Base-by-base conservation (phyloP, 2,797 vertebrate species). In the Limosa lapponica region DNA sequence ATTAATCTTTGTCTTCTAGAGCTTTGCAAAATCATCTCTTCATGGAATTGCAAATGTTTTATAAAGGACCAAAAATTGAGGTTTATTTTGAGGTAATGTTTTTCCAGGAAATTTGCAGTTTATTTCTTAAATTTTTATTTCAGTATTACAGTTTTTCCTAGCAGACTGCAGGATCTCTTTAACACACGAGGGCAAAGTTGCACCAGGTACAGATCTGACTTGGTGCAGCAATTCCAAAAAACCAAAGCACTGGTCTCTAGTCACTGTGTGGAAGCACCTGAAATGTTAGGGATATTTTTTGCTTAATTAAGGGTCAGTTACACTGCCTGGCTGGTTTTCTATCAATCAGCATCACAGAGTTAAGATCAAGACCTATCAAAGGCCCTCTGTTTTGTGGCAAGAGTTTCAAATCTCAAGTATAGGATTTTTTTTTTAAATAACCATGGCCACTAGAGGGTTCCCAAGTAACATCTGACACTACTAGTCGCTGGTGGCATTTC, bases 391-490 rank as follows among this genome's bases (percentile, higher is more conserved):
- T 36, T 27, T 8, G 8, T 30, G 7, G 12, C 11, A 41, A 55
- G 5, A 22, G 22, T 59, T 54, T 80, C 25, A 34, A 27, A 34
- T 3, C 17, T 15, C 11, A 48, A 19, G 5, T 13, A 5, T 2
- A 19, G 22, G 9, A 8, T 12, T 30, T 51, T n/a, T 39, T 39
- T 49, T 49, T 32, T 36, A 39, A 79, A 71, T 3, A 73, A n/a
- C 57, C 10, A 12, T 1, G 46, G 39, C 86, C 96, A 82, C 90
- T 89, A 97, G 95, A 84, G 78, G 94, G 89, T 46, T 46, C 66
- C 44, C 57, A 46, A 59, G 80, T 9, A 48, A 79, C 52, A 44
- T 27, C 41, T 30, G 39, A 54, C 30, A 39, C 27, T 6, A 18
- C 5, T 22, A 10, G 12, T 18, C n/a, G 36, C 54, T 5, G 0